phyloP scores from a whole-genome alignment of 2,797 vertebrate genomes.

The Silurus aristotelis region DNA sequence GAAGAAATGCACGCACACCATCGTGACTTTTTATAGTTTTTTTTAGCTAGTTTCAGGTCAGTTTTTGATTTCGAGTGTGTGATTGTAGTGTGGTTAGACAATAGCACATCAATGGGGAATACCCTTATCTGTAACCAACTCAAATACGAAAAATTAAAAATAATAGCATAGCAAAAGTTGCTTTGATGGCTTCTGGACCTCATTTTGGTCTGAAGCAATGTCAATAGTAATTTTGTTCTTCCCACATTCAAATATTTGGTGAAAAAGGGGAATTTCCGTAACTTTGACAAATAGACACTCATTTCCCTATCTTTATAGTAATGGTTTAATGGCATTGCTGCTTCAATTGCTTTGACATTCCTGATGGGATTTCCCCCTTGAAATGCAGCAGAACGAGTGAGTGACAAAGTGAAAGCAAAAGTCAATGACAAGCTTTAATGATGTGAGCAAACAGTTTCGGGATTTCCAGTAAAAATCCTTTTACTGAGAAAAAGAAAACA shows the following conservation, averaged over 20 bases:
- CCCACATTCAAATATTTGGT: neutral
- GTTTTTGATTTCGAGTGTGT: neutral
- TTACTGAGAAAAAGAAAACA: constrained; percentile 21
- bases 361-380: constrained; percentile 51
- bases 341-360: constrained; percentile 43
- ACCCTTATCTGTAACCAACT: neutral
- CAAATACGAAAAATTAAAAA: neutral
- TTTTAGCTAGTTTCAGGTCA: neutral
- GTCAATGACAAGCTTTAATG: constrained; percentile 22
- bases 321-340: constrained; percentile 28
- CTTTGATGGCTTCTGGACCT: too few species aligned
- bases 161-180: neutral
- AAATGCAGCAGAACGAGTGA: constrained; percentile 1
- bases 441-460: constrained; percentile 12
- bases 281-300: constrained; percentile 10
- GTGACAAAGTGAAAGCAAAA: constrained; percentile 52
- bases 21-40: neutral
- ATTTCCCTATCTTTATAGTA: constrained; percentile 15
- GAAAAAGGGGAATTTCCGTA: constrained; percentile 32
- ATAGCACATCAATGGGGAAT: neutral
- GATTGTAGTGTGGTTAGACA: neutral
- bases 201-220: neutral
- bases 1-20: neutral
- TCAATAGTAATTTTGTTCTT: neutral
- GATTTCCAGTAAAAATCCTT: constrained; percentile 38